Evolutionary conservation across 2,888 invertebrate species (phyloP), one percentile per base, ranked within the genome.

Genomic region (Erynnis tages): DNA sequence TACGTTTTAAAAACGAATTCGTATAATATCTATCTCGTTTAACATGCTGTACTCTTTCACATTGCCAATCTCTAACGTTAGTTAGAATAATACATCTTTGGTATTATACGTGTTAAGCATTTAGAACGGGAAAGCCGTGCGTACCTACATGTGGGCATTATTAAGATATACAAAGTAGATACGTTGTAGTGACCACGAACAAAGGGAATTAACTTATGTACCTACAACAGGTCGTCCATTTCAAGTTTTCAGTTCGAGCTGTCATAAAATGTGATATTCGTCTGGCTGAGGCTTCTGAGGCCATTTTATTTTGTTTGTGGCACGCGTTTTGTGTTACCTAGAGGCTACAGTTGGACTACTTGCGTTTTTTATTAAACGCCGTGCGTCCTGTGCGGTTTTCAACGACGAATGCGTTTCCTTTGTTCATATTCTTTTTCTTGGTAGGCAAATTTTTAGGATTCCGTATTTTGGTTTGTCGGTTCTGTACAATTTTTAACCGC

Each of bases 311-410:
- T 60, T 52, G 47, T 52, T 43, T 43, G 38, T 44, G 46, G 50
- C 41, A 49, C 49, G 43, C 41, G 50, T 50, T 34, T 50, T 50
- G 35, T 50, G 35, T 50, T 50, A 48, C 48, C n/a, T n/a, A n/a
- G 13, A 29, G 43, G 21, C 11, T 30, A 34, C 43, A 43, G 49
- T 34, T 49, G 49, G 34, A 35, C 35, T 50, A 50, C 49, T 50
- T 57, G 32, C 46, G 47, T 37, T 50, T 17, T 25, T 54, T 47
- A 46, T 46, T 41, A 48, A 48, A 49, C 49, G 34, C 17, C 40
- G 32, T 48, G 38, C 75, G 69, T 80, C 80, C 77, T 72, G 79
- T 82, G 80, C 58, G 83, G 82, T 82, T 77, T 61, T 43, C 43
- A 40, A 59, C 57, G 55, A 50, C 50, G 50, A 50, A 21, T 41